Evolutionary conservation across 1,140 invertebrate species (phyloP), one percentile per base, ranked within the genome.

Genomic region (Rhopalosiphum maidis): DNA sequence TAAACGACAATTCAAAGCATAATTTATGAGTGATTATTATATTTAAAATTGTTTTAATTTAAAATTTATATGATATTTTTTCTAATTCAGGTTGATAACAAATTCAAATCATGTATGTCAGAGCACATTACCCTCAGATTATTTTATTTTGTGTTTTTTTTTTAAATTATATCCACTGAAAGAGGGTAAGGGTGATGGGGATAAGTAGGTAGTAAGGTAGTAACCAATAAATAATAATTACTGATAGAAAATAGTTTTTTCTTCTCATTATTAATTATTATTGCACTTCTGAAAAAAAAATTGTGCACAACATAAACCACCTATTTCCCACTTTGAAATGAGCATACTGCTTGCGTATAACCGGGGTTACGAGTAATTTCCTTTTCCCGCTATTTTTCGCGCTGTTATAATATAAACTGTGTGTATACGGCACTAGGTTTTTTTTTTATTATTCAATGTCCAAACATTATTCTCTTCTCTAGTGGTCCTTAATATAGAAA

Each of bases 301-400:
- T 1, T 51, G 37, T 89, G 22, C 5, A 25, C 15, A 9, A 18
- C 8, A 35, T 54, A 41, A 90, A 55, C n/a, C 41, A 90, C 11
- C 22, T 5, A 46, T 86, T 6, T 35, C 21, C 5, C 55, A 9
- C 23, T 60, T 90, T 15, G 48, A 90, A 89, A 89, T 54, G 48
- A 89, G 35, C 30, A 35, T 37, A 89, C 35, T 89, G 11, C 25
- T 88, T 25, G 22, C 23, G 9, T 86, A 41, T 37, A 25, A 48
- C 18, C 87, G 87, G 87, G 21, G 77, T 82, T 54, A 90, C 88
- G 35, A 89, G n/a, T 41, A 90, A 90, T 90, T 90, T 90, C 54
- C 88, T 55, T 37, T 90, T 55, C 46, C 87, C 30, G 30, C 46
- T 25, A n/a, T 51, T 55, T 90, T 89, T 90, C 88, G 7, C 30